These are phyloP conservation scores for Drosophila cognata DNA, from an alignment of 2,888 invertebrate genomes.

Conservation along the genomic window DNA sequence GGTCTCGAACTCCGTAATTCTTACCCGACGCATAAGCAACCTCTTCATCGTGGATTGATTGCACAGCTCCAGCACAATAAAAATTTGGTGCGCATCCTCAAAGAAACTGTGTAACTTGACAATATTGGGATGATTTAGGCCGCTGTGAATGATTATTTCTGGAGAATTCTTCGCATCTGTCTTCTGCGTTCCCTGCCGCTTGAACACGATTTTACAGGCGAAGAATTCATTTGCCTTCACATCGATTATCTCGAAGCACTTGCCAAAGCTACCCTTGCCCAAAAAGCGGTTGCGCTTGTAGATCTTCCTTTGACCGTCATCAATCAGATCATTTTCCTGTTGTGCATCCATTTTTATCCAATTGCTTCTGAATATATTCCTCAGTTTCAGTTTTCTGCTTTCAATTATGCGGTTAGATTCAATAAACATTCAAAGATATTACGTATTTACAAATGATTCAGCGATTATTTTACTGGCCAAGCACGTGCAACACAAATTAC, in stretches of 20 bases:
- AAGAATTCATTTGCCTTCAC: slow-evolving; percentile 90
- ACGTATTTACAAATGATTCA: too few species aligned
- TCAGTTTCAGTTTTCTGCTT: too few species aligned
- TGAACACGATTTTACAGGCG: slow-evolving; percentile 96
- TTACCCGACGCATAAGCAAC: slow-evolving; percentile 96
- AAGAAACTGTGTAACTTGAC: slow-evolving; percentile 98
- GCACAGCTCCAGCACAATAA: slow-evolving; percentile 97
- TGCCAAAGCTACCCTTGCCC: slow-evolving; percentile 99
- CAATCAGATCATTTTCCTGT: slow-evolving; percentile 75
- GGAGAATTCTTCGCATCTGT: too few species aligned
- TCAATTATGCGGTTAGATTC: too few species aligned
- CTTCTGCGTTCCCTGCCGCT: too few species aligned
- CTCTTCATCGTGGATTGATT: slow-evolving; percentile 99
- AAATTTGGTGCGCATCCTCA: slow-evolving; percentile 96
- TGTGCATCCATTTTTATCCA: too few species aligned
- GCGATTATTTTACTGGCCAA: too few species aligned
- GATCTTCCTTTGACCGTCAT: slow-evolving; percentile 89
- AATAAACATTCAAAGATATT: too few species aligned
- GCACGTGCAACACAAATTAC: too few species aligned
- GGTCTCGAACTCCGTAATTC: slow-evolving; percentile 98
- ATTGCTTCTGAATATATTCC: too few species aligned
- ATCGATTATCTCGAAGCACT: slow-evolving; percentile 98
- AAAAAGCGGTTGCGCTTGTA: slow-evolving; percentile 95
- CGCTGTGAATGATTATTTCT: slow-evolving; percentile 94
- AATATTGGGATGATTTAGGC: slow-evolving; percentile 94